Conservation (phyloP, 2,113 vertebrate species). For the Thunnus thynnus region DNA sequence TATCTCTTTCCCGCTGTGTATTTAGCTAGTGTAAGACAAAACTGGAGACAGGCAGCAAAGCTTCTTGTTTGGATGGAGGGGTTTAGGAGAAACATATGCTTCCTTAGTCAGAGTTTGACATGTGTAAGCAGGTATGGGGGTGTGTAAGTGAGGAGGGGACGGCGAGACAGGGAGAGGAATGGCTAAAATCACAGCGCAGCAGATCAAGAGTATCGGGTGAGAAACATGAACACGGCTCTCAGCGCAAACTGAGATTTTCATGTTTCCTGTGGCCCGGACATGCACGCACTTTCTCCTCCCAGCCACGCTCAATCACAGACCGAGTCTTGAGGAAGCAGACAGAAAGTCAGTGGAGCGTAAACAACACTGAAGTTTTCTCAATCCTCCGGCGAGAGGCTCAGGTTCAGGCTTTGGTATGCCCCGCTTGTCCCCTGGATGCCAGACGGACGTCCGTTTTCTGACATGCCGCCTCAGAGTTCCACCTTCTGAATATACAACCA, state of each 20-base stretch:
- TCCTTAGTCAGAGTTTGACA: slow-evolving; percentile 45
- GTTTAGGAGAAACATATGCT: slow-evolving; percentile 35
- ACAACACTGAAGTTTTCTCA: slow-evolving; percentile 60
- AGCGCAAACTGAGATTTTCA: slow-evolving; percentile 70
- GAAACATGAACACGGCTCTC: slow-evolving; percentile 67
- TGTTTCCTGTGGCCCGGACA: slow-evolving; percentile 73
- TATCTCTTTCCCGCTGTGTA: slow-evolving; percentile 2
- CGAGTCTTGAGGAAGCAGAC: slow-evolving; percentile 68
- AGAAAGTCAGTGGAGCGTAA: slow-evolving; percentile 66
- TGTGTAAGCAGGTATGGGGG: slow-evolving; percentile 30
- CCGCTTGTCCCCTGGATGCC: slow-evolving; percentile 39
- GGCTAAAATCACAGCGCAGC: slow-evolving; percentile 37
- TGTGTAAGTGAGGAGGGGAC: slow-evolving; percentile 41
- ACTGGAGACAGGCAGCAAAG: not conserved
- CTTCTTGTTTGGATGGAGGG: slow-evolving; percentile 24
- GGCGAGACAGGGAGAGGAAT: slow-evolving; percentile 40
- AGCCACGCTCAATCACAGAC: slow-evolving; percentile 72
- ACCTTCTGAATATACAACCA: slow-evolving; percentile 63
- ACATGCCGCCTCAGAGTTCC: slow-evolving; percentile 53
- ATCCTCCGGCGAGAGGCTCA: slow-evolving; percentile 62
- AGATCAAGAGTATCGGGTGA: slow-evolving; percentile 75
- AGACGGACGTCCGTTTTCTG: slow-evolving; percentile 60
- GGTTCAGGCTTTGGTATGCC: slow-evolving; percentile 59
- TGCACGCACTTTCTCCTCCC: slow-evolving; percentile 37
- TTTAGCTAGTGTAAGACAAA: slow-evolving; percentile 32